Base-by-base conservation (phyloP, 2,888 invertebrate species). In the Cybosia mesomella region DNA sequence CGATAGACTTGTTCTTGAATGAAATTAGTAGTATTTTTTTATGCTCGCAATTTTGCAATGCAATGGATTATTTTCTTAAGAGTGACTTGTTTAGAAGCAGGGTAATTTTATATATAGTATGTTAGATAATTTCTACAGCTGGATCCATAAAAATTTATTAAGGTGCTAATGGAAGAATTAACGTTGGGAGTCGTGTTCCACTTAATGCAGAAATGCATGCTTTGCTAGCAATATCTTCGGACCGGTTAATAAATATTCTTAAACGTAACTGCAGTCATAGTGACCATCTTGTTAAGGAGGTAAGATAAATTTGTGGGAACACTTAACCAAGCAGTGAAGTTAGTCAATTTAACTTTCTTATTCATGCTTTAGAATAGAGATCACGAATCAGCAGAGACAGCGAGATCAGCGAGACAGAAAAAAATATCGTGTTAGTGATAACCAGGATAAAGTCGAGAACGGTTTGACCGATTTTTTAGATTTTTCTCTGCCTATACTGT, bases 21-120 rank as follows among this genome's bases (percentile, higher is more conserved):
- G 22, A 49, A 43, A 61, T 65, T 65, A 36, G n/a, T 28, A 22
- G 28, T 21, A 57, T 34, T 39, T 62, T 57, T 61, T 62, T 57
- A 62, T 62, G 32, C 5, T 9, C 3, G 11, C n/a, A 62, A 36
- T 28, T 60, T 61, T 32, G 39, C 39, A 28, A 55, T 66, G 39
- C 61, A 66, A 21, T 55, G n/a, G 11, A 13, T 13, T 5, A 11
- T 49, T 55, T 22, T n/a, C 18, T 34, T 3, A 34, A 53, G 43
- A 53, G 54, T 32, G 53, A 34, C 10, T 39, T 59, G 34, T n/a
- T 4, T 62, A 34, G 10, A 54, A 21, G 0, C 32, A n/a, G 2
- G 21, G 53, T 54, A 54, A 53, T 54, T 34, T 62, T 21, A 28
- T 21, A 13, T 21, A 18, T 7, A 8, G 4, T 13, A 2, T 49